Base-by-base conservation (phyloP, 2,888 invertebrate genomes). In the Trichogramma dendrolimi region DNA sequence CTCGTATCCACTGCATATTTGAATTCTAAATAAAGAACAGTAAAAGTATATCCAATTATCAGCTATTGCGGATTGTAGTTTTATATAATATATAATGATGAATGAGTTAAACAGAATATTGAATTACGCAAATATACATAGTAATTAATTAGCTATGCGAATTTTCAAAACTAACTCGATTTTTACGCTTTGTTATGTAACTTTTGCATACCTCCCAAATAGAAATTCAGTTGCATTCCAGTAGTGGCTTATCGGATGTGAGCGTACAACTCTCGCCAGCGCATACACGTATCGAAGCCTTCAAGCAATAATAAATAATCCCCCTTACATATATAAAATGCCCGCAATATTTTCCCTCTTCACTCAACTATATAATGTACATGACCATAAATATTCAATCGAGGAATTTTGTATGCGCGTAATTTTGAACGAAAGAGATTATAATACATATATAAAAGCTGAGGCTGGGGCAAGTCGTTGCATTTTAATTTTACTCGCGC, bases 381-480 rank as follows among this genome's bases (percentile, higher is more conserved):
- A 65, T 65, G 63, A 65, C 65, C 65, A 61, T 65, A 65, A 65
- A 65, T 63, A 65, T 65, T 65, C 65, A 65, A 65, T 65, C 58
- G 60, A 11, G 46, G 58, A 62, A 60, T 62, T 64, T 61, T 14
- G 46, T 14, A 47, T 27, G 46, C 46, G 27, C 50, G 44, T 55
- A 58, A 58, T 57, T 63, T 55, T 7, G 8, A 48, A 61, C 40
- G 44, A 38, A 54, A 55, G 11, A 47, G n/a, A 10, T 38, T 54
- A 42, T 44, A 42, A 4, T 5, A 43, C 49, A 27, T 44, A 14
- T 14, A 53, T 43, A 54, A 51, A 55, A 53, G 41, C 46, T 40
- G 49, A 6, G 14, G 49, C 48, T 14, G 11, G 11, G 11, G 54
- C 40, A 56, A 27, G 27, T 27, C 27, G 27, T 27, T 58, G 62